Percentiles rank a stretch among this genome's conserved stretches.
Evolutionary conservation across 2,113 vertebrate genomes (phyloP).

Genomic region (Onychostruthus taczanowskii): DNA sequence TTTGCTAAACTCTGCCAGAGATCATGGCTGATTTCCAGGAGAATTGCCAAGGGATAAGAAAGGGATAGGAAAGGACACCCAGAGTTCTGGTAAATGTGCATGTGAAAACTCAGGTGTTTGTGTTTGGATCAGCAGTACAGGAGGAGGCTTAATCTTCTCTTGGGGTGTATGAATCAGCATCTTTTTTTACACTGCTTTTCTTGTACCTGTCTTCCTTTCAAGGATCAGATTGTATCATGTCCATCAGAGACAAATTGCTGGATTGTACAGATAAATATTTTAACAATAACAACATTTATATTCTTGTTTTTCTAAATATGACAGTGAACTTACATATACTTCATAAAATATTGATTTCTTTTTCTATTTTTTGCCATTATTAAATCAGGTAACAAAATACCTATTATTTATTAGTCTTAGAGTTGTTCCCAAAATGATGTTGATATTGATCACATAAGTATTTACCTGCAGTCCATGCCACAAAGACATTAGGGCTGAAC

Average conservation of each 20-base stretch:
- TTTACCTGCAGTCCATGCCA: neutral
- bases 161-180: neutral
- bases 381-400: neutral
- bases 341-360: neutral
- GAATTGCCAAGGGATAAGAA: neutral
- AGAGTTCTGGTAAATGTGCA: neutral
- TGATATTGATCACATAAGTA: accelerated
- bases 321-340: neutral
- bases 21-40: neutral
- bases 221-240: neutral
- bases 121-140: neutral
- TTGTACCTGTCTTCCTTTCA: neutral
- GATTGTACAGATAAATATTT: neutral
- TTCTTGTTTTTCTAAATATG: neutral
- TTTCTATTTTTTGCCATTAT: neutral
- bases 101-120: neutral
- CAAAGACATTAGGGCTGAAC: neutral
- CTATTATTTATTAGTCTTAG: neutral
- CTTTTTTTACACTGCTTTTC: neutral
- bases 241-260: neutral
- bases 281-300: neutral
- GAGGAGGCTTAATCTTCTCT: neutral
- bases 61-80: neutral
- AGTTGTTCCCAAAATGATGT: neutral
- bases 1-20: neutral